Conservation (phyloP, 2,888 invertebrate species). For the Epinotia brunnichana region DNA sequence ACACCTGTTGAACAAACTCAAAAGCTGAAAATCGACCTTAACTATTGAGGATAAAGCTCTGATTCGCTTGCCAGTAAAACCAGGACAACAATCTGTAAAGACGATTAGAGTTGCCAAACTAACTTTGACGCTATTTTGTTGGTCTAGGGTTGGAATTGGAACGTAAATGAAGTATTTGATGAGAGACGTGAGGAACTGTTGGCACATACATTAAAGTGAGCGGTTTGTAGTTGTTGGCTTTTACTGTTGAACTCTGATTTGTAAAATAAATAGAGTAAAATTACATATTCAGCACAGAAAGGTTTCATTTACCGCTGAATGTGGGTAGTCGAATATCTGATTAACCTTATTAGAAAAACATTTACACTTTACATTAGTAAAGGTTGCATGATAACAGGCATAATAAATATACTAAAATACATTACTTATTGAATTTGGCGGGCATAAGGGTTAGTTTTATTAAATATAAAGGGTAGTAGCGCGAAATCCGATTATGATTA, state of each 20-base stretch:
- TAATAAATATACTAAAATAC: conserved; percentile 3
- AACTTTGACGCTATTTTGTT: neutral
- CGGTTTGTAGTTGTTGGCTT: conserved; percentile 18
- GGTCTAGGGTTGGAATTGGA: neutral
- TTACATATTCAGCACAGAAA: neutral
- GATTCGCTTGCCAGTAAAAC: neutral
- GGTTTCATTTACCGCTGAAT: neutral
- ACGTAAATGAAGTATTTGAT: neutral
- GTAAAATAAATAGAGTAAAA: conserved; percentile 18
- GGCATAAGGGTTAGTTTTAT: neutral
- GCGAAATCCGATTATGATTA: conserved; percentile 3
- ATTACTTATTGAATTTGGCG: neutral
- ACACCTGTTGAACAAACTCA: conserved; percentile 15
- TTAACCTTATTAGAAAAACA: neutral
- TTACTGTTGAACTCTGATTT: conserved; percentile 8
- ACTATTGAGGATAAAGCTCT: neutral
- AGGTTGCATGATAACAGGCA: too few species aligned
- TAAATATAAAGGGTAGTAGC: neutral
- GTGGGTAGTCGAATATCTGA: neutral
- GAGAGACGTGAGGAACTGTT: conserved; percentile 9
- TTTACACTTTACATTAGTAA: neutral
- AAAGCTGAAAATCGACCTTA: conserved; percentile 6
- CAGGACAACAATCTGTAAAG: conserved; percentile 1
- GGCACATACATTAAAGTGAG: conserved; percentile 20
- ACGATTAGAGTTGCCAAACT: neutral